Evolutionary conservation across 2,888 invertebrate genomes (phyloP).

Genomic region (Caenorhabditis sp.): DNA sequence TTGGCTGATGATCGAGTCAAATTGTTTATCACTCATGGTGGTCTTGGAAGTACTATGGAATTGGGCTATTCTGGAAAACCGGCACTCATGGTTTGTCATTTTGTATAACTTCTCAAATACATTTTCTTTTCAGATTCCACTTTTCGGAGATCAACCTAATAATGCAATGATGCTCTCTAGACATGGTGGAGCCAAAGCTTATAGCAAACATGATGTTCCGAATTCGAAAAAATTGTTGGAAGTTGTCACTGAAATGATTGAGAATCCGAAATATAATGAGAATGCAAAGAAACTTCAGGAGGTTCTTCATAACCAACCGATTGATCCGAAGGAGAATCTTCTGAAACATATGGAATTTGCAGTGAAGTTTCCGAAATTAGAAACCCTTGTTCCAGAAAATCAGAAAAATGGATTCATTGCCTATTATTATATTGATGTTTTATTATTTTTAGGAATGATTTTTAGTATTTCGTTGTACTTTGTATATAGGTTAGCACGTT

Average conservation of each 20-base stretch:
- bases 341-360: constrained; percentile 26
- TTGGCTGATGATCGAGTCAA: constrained; percentile 22
- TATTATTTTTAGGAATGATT: not conserved
- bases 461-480: not conserved
- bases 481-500: not conserved
- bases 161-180: constrained; percentile 31
- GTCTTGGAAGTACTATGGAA: constrained; percentile 30
- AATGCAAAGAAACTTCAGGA: constrained; percentile 13
- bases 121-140: constrained; percentile 13
- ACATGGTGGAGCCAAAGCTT: constrained; percentile 20
- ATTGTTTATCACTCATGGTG: constrained; percentile 34
- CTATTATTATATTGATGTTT: not conserved
- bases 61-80: constrained; percentile 32
- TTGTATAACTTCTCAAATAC: constrained; percentile 8
- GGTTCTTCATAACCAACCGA: constrained; percentile 17
- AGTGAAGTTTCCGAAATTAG: constrained; percentile 7
- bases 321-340: constrained; percentile 18
- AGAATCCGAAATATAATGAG: constrained; percentile 8
- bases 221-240: not conserved
- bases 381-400: not conserved
- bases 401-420: not conserved
- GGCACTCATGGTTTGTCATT: constrained; percentile 16
- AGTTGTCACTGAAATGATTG: not conserved
- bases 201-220: constrained; percentile 12
- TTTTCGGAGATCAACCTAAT: constrained; percentile 19